Conservation (phyloP, 2,797 vertebrate species). For the Sylvia borin region DNA sequence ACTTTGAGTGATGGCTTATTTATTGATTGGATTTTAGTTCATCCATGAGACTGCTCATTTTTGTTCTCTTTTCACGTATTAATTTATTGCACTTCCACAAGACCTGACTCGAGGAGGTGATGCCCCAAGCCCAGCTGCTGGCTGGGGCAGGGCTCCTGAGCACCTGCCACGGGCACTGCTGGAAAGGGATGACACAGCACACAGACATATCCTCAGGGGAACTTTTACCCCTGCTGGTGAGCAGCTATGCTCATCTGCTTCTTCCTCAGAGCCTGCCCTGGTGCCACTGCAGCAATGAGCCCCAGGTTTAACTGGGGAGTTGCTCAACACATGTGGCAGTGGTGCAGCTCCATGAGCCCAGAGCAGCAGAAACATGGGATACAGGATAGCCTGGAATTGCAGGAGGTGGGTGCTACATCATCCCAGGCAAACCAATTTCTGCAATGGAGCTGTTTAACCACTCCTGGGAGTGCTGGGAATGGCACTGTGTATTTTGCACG, state of each 20-base stretch:
- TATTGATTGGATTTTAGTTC: background rate
- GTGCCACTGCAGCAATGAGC: background rate
- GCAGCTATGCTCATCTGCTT: background rate
- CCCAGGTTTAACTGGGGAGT: background rate
- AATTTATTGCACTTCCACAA: background rate
- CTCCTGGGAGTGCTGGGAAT: background rate
- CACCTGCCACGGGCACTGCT: background rate
- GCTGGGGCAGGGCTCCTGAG: background rate
- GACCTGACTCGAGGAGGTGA: accelerated
- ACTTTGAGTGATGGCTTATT: background rate
- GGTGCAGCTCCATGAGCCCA: slow-evolving; percentile 35
- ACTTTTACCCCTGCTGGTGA: background rate
- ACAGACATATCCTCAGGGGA: background rate
- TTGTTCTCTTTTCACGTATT: background rate
- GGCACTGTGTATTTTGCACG: background rate
- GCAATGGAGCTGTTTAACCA: background rate
- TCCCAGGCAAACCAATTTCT: slow-evolving; percentile 11
- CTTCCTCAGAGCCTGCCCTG: background rate
- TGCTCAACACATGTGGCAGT: accelerated
- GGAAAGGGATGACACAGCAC: background rate
- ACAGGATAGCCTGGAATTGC: slow-evolving; percentile 42
- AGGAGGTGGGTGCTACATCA: slow-evolving; percentile 63
- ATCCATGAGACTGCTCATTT: background rate
- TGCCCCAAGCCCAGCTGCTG: background rate
- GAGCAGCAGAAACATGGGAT: slow-evolving; percentile 39